Conservation (phyloP, 2,888 invertebrate species). For the Tetranychus truncatus region DNA sequence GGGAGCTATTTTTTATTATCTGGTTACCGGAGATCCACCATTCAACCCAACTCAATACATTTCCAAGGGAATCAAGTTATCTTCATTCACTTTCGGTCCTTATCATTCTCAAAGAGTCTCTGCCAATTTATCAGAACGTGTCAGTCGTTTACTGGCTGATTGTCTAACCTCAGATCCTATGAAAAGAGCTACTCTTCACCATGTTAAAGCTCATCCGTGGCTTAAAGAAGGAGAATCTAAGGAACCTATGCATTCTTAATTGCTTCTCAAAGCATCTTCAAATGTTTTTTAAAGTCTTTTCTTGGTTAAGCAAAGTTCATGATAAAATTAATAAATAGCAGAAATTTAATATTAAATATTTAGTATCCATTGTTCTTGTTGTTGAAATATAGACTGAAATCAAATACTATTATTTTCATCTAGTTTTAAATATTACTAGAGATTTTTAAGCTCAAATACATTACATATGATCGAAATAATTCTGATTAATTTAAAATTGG, state of each 20-base stretch:
- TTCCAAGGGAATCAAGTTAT: neutral
- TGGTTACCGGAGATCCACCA: neutral
- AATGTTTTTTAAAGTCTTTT: neutral
- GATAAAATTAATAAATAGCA: too few relatives aligned
- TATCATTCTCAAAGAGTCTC: neutral
- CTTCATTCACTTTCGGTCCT: neutral
- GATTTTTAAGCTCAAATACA: too few relatives aligned
- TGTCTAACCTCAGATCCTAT: neutral
- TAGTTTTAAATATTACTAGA: too few relatives aligned
- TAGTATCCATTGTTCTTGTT: too few relatives aligned
- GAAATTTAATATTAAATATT: too few relatives aligned
- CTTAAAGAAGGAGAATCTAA: neutral
- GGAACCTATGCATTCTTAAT: neutral
- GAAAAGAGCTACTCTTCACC: neutral
- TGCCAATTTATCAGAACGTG: neutral
- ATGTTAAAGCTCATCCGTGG: neutral
- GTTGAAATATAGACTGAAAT: too few relatives aligned
- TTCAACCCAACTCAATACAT: neutral
- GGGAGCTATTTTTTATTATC: neutral
- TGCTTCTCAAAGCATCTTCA: neutral
- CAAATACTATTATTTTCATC: too few relatives aligned
- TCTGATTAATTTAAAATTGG: too few relatives aligned
- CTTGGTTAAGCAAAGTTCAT: too few relatives aligned
- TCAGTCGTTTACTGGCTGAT: neutral
- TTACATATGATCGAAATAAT: too few relatives aligned